Evolutionary conservation across 1,140 invertebrate species (phyloP).

Genomic region (Monochamus saltuarius): DNA sequence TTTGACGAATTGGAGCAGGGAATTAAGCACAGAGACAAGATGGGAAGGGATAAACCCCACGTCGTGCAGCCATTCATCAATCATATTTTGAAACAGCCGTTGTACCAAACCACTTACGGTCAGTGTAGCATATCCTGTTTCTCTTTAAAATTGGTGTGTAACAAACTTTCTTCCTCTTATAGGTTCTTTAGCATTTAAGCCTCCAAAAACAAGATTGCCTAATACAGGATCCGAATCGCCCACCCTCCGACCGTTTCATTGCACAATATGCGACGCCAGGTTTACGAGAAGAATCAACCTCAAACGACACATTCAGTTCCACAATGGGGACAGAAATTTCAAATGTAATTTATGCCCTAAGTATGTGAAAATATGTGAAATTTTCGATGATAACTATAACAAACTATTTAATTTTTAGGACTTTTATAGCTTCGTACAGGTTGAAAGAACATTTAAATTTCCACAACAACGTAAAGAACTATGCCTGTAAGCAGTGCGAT

Average conservation of each 20-base stretch:
- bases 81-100: neutral
- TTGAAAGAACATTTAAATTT: slow-evolving; percentile 56
- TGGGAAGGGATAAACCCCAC: neutral
- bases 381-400: slow-evolving; percentile 1
- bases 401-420: slow-evolving; percentile 27
- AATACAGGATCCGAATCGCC: slow-evolving; percentile 14
- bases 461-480: slow-evolving; percentile 58
- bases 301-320: slow-evolving; percentile 33
- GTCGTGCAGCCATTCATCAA: neutral
- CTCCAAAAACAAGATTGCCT: slow-evolving; percentile 12
- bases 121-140: neutral
- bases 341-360: slow-evolving; percentile 37
- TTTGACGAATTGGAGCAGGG: neutral
- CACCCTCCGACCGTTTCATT: slow-evolving; percentile 18
- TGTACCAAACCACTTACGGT: neutral
- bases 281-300: slow-evolving; percentile 36
- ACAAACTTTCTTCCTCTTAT: neutral
- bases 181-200: slow-evolving; percentile 21
- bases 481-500: slow-evolving; percentile 58
- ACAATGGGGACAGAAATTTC: slow-evolving; percentile 33
- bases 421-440: slow-evolving; percentile 30
- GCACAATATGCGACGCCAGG: slow-evolving; percentile 30
- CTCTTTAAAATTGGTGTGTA: neutral
- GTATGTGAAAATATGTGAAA: slow-evolving; percentile 26
- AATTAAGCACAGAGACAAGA: neutral